A percentile compares a stretch with the other conserved stretches of the same genome.
These are phyloP conservation scores for Cryptoprocta ferox DNA, from an alignment of 2,797 vertebrate genomes.

Conservation along the genomic window DNA sequence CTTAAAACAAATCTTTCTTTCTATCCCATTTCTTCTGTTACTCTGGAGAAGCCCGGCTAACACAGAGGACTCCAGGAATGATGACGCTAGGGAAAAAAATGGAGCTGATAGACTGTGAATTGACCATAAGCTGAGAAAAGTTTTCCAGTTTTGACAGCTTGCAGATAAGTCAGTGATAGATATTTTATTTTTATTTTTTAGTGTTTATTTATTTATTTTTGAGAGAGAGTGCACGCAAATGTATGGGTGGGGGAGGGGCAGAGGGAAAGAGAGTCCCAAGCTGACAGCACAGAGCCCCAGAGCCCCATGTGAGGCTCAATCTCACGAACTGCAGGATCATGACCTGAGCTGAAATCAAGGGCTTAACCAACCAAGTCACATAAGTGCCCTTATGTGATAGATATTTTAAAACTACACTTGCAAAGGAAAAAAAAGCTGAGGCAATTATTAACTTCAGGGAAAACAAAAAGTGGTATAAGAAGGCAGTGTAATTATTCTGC, in stretches of 20 bases:
- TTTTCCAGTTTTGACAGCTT: not conserved
- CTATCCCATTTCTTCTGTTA: not conserved
- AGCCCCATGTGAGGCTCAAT: not conserved
- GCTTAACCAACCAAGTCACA: not conserved
- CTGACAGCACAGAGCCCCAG: too few relatives aligned
- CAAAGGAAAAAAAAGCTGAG: not conserved
- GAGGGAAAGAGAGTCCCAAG: not conserved
- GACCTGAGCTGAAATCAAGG: not conserved
- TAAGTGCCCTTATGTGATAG: not conserved
- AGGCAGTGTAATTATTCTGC: not conserved
- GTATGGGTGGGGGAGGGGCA: not conserved
- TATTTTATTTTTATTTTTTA: not conserved
- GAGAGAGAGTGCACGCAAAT: not conserved
- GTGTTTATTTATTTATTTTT: too few relatives aligned
- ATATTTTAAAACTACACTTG: not conserved
- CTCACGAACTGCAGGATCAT: not conserved
- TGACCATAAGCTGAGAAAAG: not conserved
- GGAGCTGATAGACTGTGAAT: not conserved
- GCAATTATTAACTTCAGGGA: not conserved
- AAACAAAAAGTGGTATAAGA: not conserved
- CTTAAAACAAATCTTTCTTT: not conserved
- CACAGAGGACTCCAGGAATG: not conserved
- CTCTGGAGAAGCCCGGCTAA: not conserved
- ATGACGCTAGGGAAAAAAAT: not conserved
- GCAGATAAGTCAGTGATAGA: not conserved